Evolutionary conservation across 1,140 invertebrate species (phyloP), one percentile per base, ranked within the genome.

Genomic region (Drosophila arawakana): DNA sequence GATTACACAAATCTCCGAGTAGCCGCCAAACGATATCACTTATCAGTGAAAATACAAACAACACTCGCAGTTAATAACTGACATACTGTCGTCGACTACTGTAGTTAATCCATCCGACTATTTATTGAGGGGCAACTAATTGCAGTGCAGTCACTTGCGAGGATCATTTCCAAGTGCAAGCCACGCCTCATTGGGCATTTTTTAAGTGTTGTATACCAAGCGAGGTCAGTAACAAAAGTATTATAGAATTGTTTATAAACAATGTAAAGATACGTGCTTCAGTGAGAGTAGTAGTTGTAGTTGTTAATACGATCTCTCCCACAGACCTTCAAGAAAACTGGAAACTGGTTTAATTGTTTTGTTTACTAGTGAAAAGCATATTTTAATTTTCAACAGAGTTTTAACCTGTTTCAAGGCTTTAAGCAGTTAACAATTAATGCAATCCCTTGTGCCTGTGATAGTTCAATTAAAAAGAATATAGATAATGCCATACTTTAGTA

Each of bases 1-100:
- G 34, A 10, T 50, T 21, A 52, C 30, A 25, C 25, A 73, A 66
- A 54, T 59, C 63, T 66, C 3, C 49, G 21, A 57, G 25, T 57
- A n/a, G 59, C 21, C 41, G 69, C 39, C 35, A 21, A 57, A 7
- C 73, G 73, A 83, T 83, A 84, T 58, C 61, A 77, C 77, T 80
- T 84, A 83, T 83, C 81, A 83, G 73, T 73, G 25, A 30, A 62
- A 7, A 47, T 72, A 34, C 5, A 54, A 73, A 73, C 61, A 55
- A 60, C 41, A 59, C n/a, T 30, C 39, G 35, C 13, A 10, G 7
- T 44, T 18, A 25, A 15, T 46, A 54, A 62, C 60, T 34, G 21
- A 37, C 49, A 47, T 52, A 35, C 25, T 49, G 49, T n/a, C n/a
- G 13, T 35, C 44, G 43, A 57, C 52, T 37, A 66, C 58, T 76